Evolutionary conservation across 1,140 invertebrate genomes (phyloP).

Genomic region (Campoletis sonorensis): DNA sequence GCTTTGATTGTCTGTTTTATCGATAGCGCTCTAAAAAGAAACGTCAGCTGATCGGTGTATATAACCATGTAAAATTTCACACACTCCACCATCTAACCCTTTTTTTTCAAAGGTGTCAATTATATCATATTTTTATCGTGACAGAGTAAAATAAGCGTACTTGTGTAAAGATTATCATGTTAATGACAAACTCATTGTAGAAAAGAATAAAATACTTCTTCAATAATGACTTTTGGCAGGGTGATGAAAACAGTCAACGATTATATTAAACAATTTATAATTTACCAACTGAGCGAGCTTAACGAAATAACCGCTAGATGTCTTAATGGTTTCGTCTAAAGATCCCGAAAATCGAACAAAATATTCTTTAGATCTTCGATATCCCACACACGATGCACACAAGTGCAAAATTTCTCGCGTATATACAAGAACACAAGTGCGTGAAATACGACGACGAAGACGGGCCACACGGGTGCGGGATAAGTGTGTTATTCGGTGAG

Average conservation of each 20-base stretch:
- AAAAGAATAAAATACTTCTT: background rate
- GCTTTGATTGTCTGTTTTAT: background rate
- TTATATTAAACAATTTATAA: background rate
- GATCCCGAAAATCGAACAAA: background rate
- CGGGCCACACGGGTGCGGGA: slow-evolving; percentile 18
- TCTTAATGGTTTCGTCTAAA: background rate
- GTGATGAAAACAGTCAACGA: background rate
- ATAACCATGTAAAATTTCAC: background rate
- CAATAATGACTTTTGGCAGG: too few relatives aligned
- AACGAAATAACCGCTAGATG: background rate
- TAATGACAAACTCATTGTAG: background rate
- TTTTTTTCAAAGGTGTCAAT: too few relatives aligned
- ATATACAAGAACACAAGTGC: slow-evolving; percentile 4
- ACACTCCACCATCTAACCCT: too few relatives aligned
- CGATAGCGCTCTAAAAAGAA: background rate
- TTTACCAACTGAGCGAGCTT: background rate
- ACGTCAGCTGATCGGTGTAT: background rate
- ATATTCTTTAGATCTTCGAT: background rate
- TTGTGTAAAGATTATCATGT: too few relatives aligned
- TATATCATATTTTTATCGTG: too few relatives aligned
- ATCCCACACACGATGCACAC: slow-evolving; percentile 3
- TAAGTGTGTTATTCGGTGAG: slow-evolving; percentile 12
- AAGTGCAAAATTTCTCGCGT: background rate
- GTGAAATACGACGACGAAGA: background rate
- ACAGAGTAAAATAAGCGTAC: too few relatives aligned